phyloP scores from a whole-genome alignment of 2,888 invertebrate species.

The Polydrusus tereticollis region DNA sequence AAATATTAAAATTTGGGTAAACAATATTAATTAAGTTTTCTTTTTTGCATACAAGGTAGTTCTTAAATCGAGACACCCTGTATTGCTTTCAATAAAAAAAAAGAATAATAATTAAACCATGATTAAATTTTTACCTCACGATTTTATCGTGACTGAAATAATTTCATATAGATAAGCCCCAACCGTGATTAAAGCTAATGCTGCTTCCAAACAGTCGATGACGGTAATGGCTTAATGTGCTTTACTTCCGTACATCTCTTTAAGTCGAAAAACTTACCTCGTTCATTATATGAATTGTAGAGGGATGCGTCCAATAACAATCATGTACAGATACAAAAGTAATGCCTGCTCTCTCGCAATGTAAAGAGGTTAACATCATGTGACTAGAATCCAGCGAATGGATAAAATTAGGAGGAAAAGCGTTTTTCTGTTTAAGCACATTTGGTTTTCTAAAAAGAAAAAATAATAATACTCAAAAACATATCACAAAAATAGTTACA shows the following conservation, averaged over 20 bases:
- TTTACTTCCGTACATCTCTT: not conserved
- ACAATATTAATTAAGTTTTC: no score
- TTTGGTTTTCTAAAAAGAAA: constrained; percentile 78
- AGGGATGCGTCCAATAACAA: constrained; percentile 99
- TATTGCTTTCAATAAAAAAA: no score
- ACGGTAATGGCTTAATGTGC: no score
- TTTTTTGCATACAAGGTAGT: no score
- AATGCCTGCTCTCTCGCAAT: constrained; percentile 84
- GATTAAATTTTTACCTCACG: no score
- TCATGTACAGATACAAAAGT: constrained; percentile 98
- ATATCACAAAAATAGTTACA: no score
- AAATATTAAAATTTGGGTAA: no score
- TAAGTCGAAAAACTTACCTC: constrained; percentile 70
- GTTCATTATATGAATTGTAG: constrained; percentile 89
- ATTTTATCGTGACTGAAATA: no score
- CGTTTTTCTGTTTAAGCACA: constrained; percentile 92
- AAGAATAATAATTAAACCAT: not conserved
- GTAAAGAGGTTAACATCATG: constrained; percentile 98
- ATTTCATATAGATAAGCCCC: no score
- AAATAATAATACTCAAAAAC: not conserved
- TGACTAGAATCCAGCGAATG: constrained; percentile 98
- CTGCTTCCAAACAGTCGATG: no score
- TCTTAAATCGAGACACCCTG: no score
- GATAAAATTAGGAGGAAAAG: constrained; percentile 99
- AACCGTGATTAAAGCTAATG: no score